These are phyloP conservation scores for Chydorus sphaericus DNA, from an alignment of 2,888 invertebrate species.

Conservation along the genomic window DNA sequence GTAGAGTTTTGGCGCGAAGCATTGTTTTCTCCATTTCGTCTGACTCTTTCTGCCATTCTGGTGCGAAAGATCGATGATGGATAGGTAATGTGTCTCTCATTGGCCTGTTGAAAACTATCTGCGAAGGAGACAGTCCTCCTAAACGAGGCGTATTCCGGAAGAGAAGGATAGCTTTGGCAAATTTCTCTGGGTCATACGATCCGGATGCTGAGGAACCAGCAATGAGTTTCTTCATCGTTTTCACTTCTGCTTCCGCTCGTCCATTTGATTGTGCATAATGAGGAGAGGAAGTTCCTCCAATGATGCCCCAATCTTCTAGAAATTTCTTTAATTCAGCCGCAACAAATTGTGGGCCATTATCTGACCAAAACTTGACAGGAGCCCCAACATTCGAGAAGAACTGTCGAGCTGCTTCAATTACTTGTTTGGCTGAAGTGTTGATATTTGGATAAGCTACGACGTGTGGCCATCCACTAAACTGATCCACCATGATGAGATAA, in stretches of 20 bases:
- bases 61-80: not conserved
- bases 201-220: not conserved
- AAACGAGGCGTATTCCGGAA: constrained; percentile 4
- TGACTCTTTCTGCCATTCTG: constrained; percentile 2
- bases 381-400: constrained; percentile 9
- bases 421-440: constrained; percentile 7
- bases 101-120: not conserved
- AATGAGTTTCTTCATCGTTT: constrained; percentile 2
- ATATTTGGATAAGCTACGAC: not conserved
- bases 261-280: constrained; percentile 11
- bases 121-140: constrained; percentile 6
- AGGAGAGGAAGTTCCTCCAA: not conserved
- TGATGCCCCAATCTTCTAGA: constrained; percentile 7
- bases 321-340: constrained; percentile 10
- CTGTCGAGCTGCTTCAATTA: constrained; percentile 5
- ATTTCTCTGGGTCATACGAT: not conserved
- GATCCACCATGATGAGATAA: constrained; percentile 2
- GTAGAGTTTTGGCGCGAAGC: not conserved
- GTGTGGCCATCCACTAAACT: constrained; percentile 9
- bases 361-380: constrained; percentile 1
- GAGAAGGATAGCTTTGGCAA: not conserved
- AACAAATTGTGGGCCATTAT: constrained; percentile 15
- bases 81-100: not conserved
- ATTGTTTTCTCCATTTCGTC: not conserved
- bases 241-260: constrained; percentile 2